phyloP scores from a whole-genome alignment of 1,140 invertebrate species.

The Diabrotica virgifera region DNA sequence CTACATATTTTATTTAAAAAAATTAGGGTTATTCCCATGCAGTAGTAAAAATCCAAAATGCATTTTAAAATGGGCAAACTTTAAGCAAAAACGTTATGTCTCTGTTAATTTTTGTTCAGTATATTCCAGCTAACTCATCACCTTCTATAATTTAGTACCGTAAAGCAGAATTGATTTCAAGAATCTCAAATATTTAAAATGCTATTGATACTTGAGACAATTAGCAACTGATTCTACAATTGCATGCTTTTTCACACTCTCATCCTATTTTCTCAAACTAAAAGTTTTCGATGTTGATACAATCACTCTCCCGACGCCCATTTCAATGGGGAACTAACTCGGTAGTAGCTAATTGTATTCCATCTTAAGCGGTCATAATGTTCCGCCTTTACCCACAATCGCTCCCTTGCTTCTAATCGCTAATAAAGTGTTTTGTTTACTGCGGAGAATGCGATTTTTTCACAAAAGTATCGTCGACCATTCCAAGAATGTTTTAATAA shows the following conservation, averaged over 20 bases:
- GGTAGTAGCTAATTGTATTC: neutral
- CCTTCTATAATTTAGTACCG: too few relatives aligned
- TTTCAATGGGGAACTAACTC: neutral
- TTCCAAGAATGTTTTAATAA: slow-evolving; percentile 1
- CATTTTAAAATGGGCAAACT: too few relatives aligned
- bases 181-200: too few relatives aligned
- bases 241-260: neutral
- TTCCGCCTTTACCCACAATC: neutral
- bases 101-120: too few relatives aligned
- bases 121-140: too few relatives aligned
- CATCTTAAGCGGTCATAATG: neutral
- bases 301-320: neutral
- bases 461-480: neutral
- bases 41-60: too few relatives aligned
- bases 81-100: too few relatives aligned
- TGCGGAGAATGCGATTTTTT: neutral
- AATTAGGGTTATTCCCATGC: too few relatives aligned
- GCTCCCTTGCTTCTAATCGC: neutral
- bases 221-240: too few relatives aligned
- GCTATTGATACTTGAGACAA: too few relatives aligned
- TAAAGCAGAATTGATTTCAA: too few relatives aligned
- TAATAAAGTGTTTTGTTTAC: neutral
- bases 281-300: neutral
- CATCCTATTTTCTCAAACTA: neutral
- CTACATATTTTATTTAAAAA: too few relatives aligned